Evolutionary conservation across 92 coral and sea anemone species (phyloP).

Genomic region (Phenganax stokvisi): DNA sequence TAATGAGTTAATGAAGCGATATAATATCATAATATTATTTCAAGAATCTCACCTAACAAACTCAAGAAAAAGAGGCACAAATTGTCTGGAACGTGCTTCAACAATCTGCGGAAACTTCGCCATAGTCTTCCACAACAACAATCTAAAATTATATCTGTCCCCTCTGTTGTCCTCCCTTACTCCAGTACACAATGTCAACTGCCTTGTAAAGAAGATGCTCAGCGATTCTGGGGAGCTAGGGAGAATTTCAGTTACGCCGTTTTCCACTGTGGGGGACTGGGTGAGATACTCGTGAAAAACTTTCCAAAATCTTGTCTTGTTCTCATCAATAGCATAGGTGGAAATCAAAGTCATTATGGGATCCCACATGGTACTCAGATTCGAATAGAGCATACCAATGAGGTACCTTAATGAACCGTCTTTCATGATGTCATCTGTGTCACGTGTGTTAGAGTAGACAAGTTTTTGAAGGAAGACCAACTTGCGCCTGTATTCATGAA

Average conservation of each 20-base stretch:
- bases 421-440: slow-evolving; percentile 53
- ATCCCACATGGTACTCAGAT: slow-evolving; percentile 86
- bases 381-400: slow-evolving; percentile 67
- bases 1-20: not conserved
- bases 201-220: slow-evolving; percentile 43
- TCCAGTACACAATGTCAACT: slow-evolving; percentile 47
- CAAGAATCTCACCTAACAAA: slow-evolving; percentile 63
- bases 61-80: slow-evolving; percentile 72
- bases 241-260: not conserved
- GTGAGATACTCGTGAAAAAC: slow-evolving; percentile 58
- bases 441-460: slow-evolving; percentile 48
- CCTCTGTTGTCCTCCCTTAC: slow-evolving; percentile 72
- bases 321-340: slow-evolving; percentile 54
- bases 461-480: slow-evolving; percentile 72
- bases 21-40: not conserved
- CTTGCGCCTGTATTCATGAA: slow-evolving; percentile 73
- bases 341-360: slow-evolving; percentile 66
- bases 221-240: slow-evolving; percentile 16
- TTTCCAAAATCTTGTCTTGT: slow-evolving; percentile 68
- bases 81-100: slow-evolving; percentile 74
- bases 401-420: slow-evolving; percentile 61
- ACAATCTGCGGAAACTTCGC: slow-evolving; percentile 78
- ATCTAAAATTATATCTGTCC: slow-evolving; percentile 77
- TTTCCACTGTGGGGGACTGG: slow-evolving; percentile 41
- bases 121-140: slow-evolving; percentile 87